These are phyloP conservation scores for Cantharis nigra DNA, from an alignment of 2,888 invertebrate genomes.

Conservation along the genomic window DNA sequence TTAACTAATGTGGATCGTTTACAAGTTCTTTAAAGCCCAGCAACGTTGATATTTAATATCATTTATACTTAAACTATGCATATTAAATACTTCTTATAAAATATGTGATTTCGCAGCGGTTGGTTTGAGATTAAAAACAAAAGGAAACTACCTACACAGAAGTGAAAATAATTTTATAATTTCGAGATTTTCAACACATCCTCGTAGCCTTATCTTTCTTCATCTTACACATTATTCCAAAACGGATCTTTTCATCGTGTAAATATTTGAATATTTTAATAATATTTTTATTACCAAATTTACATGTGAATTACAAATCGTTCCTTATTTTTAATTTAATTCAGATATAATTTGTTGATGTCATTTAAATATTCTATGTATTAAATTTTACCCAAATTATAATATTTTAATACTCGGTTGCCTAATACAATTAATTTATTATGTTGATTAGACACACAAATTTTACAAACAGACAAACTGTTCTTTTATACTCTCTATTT, in stretches of 20 bases:
- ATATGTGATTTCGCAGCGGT: slow-evolving; percentile 32
- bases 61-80: slow-evolving; percentile 33
- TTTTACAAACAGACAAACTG: not conserved
- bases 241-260: not conserved
- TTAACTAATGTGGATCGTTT: slow-evolving; percentile 28
- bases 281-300: slow-evolving; percentile 37
- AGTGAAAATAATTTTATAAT: slow-evolving; percentile 36
- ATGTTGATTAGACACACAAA: not conserved
- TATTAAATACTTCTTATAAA: slow-evolving; percentile 32
- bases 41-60: slow-evolving; percentile 28
- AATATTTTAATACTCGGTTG: not conserved
- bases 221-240: not conserved
- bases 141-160: slow-evolving; percentile 38
- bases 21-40: slow-evolving; percentile 23
- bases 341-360: slow-evolving; percentile 26
- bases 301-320: slow-evolving; percentile 35
- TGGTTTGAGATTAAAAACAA: slow-evolving; percentile 32
- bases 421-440: not conserved
- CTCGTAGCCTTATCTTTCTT: not conserved
- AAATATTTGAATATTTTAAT: slow-evolving; percentile 22
- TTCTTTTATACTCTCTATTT: not conserved
- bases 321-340: slow-evolving; percentile 19
- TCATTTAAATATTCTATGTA: not conserved
- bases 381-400: not conserved
- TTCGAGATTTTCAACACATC: slow-evolving; percentile 3